Conservation (phyloP, 2,888 invertebrate genomes). For the Drosophila seclusa region DNA sequence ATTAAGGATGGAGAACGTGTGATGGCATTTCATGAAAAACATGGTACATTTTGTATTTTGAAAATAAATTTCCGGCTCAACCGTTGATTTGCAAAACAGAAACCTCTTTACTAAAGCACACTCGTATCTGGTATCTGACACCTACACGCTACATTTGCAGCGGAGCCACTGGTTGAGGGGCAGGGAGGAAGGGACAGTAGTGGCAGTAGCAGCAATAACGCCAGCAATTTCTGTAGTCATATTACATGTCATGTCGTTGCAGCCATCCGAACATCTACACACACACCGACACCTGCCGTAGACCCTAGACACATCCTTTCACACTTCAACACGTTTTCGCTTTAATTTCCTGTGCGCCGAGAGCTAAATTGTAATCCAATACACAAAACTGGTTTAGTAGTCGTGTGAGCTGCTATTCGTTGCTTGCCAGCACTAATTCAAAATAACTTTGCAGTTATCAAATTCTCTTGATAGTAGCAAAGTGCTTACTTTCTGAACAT, state of each 20-base stretch:
- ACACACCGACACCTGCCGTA: conserved; percentile 7
- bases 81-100: conserved; percentile 70
- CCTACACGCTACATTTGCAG: conserved; percentile 55
- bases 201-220: conserved; percentile 17
- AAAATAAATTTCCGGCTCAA: conserved; percentile 78
- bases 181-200: not conserved
- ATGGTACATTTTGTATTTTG: conserved; percentile 65
- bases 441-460: conserved; percentile 46
- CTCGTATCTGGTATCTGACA: conserved; percentile 63
- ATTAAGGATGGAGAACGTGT: conserved; percentile 54
- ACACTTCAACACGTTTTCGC: conserved; percentile 72
- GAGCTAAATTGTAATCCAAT: conserved; percentile 43
- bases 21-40: conserved; percentile 40
- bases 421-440: conserved; percentile 33
- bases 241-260: conserved; percentile 65
- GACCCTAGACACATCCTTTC: conserved; percentile 63
- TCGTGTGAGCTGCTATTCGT: not conserved
- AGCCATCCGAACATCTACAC: conserved; percentile 19
- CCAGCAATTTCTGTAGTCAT: conserved; percentile 67
- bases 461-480: conserved; percentile 28
- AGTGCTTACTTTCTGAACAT: conserved; percentile 23
- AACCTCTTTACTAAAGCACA: conserved; percentile 12
- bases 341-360: conserved; percentile 70
- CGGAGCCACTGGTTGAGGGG: not conserved
- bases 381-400: conserved; percentile 33